Evolutionary conservation across 2,888 invertebrate species (phyloP).

Genomic region (Biston stratarius): DNA sequence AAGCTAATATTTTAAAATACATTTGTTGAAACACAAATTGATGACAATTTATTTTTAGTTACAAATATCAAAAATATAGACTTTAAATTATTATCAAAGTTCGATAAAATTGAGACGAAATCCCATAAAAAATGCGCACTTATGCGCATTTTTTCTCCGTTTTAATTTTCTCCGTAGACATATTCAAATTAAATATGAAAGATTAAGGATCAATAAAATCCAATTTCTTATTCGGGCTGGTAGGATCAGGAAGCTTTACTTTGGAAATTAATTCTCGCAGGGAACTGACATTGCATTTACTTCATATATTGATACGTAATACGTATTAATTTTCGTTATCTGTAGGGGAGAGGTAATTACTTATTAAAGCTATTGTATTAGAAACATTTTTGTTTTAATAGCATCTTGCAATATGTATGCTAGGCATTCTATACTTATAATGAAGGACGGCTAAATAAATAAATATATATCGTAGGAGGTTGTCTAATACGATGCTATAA

Average conservation of each 20-base stretch:
- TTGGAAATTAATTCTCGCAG: slow-evolving; percentile 19
- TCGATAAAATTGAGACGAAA: not conserved
- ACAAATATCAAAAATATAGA: too few relatives aligned
- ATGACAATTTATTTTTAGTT: too few relatives aligned
- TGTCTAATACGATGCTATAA: too few relatives aligned
- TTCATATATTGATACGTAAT: slow-evolving; percentile 25
- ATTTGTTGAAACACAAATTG: too few relatives aligned
- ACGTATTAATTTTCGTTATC: slow-evolving; percentile 30
- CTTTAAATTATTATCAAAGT: too few relatives aligned
- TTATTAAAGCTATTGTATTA: slow-evolving; percentile 15
- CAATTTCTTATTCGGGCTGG: slow-evolving; percentile 26
- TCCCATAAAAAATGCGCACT: not conserved
- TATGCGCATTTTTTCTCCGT: too few relatives aligned
- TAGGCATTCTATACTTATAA: not conserved
- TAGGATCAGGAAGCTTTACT: slow-evolving; percentile 22
- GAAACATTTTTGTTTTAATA: not conserved
- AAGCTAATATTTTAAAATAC: too few relatives aligned
- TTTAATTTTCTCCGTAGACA: slow-evolving; percentile 1
- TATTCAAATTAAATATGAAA: slow-evolving; percentile 13
- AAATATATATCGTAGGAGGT: too few relatives aligned
- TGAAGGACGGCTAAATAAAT: too few relatives aligned
- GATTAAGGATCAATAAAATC: slow-evolving; percentile 30
- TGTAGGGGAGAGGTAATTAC: slow-evolving; percentile 19
- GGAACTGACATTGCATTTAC: slow-evolving; percentile 13
- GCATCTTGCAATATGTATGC: not conserved